Evolutionary conservation across 1,140 invertebrate species (phyloP).

Genomic region (Ruditapes philippinarum): DNA sequence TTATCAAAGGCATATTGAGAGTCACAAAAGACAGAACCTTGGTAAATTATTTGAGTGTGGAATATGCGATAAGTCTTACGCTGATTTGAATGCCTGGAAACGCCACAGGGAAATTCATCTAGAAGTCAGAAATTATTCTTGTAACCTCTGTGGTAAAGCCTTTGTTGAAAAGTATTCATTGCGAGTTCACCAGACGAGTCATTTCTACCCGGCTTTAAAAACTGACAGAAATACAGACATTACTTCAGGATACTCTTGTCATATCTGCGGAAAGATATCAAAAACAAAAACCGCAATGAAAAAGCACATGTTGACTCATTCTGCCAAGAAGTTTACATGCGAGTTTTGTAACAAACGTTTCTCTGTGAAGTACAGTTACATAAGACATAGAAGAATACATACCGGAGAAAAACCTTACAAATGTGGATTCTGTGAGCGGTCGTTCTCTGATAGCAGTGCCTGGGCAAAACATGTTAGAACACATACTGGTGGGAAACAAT

Average conservation of each 20-base stretch:
- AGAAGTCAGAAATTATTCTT: conserved; percentile 53
- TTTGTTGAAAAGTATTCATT: conserved; percentile 62
- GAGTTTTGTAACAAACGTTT: conserved; percentile 68
- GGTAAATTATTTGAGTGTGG: conserved; percentile 62
- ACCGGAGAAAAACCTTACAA: conserved; percentile 68
- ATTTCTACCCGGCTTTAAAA: conserved; percentile 49
- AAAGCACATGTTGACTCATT: conserved; percentile 61
- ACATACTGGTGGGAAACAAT: conserved; percentile 63
- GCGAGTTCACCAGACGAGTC: conserved; percentile 59
- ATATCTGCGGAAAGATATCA: conserved; percentile 56
- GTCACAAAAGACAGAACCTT: conserved; percentile 20
- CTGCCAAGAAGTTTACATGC: conserved; percentile 57
- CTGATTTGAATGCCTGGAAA: conserved; percentile 52
- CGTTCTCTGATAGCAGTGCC: conserved; percentile 62
- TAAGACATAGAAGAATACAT: conserved; percentile 60
- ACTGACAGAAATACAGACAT: conserved; percentile 42
- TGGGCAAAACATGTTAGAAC: conserved; percentile 61
- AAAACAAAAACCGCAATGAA: conserved; percentile 64
- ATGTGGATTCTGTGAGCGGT: conserved; percentile 54
- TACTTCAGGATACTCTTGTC: conserved; percentile 41
- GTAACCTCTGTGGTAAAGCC: conserved; percentile 59
- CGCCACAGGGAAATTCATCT: conserved; percentile 50
- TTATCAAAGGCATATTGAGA: conserved; percentile 47
- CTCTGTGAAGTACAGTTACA: conserved; percentile 55
- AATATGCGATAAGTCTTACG: conserved; percentile 56